A percentile compares a stretch with the other conserved stretches of the same genome.
These are phyloP conservation scores for Scomberomorus guttatus DNA, from an alignment of 2,797 vertebrate species.

Conservation along the genomic window DNA sequence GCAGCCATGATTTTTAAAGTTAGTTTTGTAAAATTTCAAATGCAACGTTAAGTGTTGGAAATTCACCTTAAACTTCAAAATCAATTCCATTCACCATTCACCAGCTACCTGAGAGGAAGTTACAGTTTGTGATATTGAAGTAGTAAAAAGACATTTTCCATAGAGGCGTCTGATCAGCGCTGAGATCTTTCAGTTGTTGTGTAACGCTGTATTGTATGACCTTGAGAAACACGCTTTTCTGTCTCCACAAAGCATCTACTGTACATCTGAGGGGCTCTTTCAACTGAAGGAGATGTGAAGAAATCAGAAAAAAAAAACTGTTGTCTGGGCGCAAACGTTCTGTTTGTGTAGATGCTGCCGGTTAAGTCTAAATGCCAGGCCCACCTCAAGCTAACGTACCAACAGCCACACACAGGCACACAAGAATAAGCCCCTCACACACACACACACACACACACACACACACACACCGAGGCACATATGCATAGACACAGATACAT, in stretches of 20 bases:
- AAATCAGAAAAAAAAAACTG: conserved; percentile 50
- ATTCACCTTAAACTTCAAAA: conserved; percentile 10
- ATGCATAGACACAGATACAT: not conserved
- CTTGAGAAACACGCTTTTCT: conserved; percentile 22
- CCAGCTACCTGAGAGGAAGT: conserved; percentile 20
- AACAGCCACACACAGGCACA: conserved; percentile 4
- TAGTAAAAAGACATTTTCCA: conserved; percentile 62
- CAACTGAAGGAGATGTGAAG: conserved; percentile 52
- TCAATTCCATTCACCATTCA: conserved; percentile 37
- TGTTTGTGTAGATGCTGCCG: conserved; percentile 70
- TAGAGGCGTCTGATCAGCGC: conserved; percentile 49
- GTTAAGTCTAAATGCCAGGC: conserved; percentile 78
- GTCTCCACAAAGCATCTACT: conserved; percentile 39
- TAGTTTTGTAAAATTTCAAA: not conserved
- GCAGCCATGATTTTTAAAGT: too few relatives aligned
- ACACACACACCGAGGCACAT: not conserved
- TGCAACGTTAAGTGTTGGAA: conserved; percentile 3
- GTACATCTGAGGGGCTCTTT: conserved; percentile 50
- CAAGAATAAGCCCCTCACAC: not conserved
- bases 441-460: not conserved
- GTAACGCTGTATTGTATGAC: conserved; percentile 42
- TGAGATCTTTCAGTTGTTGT: conserved; percentile 66
- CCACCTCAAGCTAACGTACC: conserved; percentile 61
- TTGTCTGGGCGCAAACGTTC: conserved; percentile 49
- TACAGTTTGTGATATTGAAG: conserved; percentile 48